These are phyloP conservation scores for Ganaspis sp. DNA, from an alignment of 1,140 invertebrate species.

Conservation along the genomic window DNA sequence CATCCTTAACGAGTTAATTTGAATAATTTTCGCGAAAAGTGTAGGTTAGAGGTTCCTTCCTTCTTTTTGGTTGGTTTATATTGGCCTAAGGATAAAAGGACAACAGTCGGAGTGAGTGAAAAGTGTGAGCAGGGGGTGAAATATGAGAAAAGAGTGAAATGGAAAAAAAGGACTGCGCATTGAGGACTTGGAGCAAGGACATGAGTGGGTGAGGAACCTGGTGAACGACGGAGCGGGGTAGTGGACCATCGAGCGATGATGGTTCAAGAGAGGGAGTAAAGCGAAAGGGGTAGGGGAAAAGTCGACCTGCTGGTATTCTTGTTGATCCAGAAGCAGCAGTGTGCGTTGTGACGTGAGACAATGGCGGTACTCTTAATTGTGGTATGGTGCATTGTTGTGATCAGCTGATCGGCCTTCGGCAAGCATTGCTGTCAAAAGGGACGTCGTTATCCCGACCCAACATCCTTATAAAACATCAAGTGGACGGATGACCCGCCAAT, in stretches of 20 bases:
- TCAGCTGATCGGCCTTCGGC: constrained; percentile 63
- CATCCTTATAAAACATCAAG: not conserved
- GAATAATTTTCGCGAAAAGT: no score
- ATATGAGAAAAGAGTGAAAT: not conserved
- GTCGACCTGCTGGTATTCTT: constrained; percentile 51
- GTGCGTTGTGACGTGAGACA: constrained; percentile 62
- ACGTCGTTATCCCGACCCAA: not conserved
- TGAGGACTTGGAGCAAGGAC: not conserved
- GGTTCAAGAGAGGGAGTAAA: constrained; percentile 44
- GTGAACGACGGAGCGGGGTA: constrained; percentile 28
- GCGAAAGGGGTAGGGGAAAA: constrained; percentile 32
- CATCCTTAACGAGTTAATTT: no score
- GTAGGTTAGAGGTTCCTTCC: no score
- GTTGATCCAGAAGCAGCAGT: constrained; percentile 58
- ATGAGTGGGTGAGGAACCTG: constrained; percentile 24
- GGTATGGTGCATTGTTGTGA: constrained; percentile 56
- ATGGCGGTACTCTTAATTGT: constrained; percentile 62
- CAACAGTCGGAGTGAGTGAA: not conserved
- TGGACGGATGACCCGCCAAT: constrained; percentile 36
- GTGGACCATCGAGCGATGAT: constrained; percentile 42
- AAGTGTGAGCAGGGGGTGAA: not conserved
- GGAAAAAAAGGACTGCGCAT: not conserved
- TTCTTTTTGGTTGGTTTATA: no score
- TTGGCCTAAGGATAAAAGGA: no score
- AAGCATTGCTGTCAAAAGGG: constrained; percentile 35